Conservation (phyloP, 2,888 invertebrate species). For the Hypercompe scribonia region DNA sequence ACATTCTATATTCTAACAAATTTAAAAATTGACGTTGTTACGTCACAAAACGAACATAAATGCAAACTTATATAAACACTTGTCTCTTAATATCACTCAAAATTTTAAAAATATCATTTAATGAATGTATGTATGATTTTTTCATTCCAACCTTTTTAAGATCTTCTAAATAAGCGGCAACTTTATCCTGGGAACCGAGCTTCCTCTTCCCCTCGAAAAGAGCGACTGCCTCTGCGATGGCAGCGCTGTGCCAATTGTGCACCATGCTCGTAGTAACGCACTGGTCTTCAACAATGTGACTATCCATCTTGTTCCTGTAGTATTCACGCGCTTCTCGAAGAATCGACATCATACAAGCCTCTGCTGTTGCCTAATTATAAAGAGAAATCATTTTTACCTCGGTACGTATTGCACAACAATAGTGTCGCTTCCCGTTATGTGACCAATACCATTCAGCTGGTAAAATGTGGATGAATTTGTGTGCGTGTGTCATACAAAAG, state of each 20-base stretch:
- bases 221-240: conserved; percentile 23
- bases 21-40: too few species aligned
- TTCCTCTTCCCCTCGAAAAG: conserved; percentile 47
- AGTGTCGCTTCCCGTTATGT: not conserved
- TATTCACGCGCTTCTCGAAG: conserved; percentile 38
- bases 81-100: not conserved
- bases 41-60: not conserved
- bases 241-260: conserved; percentile 29
- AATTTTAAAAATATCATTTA: too few species aligned
- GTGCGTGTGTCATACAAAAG: too few species aligned
- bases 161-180: conserved; percentile 21
- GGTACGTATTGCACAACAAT: not conserved
- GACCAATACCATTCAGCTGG: not conserved
- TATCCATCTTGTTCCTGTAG: conserved; percentile 51
- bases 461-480: too few species aligned
- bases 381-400: not conserved
- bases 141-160: conserved; percentile 23
- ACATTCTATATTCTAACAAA: too few species aligned
- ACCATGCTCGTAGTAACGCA: conserved; percentile 29
- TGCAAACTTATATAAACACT: not conserved
- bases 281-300: conserved; percentile 37
- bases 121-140: not conserved
- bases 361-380: conserved; percentile 46
- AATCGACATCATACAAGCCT: conserved; percentile 41
- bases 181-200: conserved; percentile 35